Evolutionary conservation across 2,113 vertebrate species (phyloP).

Genomic region (Perca schrenkii): DNA sequence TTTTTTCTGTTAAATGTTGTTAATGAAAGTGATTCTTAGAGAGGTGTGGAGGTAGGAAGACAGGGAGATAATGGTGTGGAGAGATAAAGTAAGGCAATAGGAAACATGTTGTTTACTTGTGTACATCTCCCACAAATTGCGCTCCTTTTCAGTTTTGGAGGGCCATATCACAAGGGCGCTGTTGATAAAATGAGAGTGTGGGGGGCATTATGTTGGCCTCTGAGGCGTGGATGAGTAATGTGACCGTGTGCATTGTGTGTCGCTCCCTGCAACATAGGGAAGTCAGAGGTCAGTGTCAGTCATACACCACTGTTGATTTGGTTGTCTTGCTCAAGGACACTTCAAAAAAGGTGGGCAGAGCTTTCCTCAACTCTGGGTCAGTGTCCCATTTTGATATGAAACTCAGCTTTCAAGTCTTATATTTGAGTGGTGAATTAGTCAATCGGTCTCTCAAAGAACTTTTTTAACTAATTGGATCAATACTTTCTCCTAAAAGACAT

Average conservation of each 20-base stretch:
- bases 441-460: not conserved
- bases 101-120: not conserved
- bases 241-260: not conserved
- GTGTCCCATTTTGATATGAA: not conserved
- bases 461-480: not conserved
- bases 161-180: not conserved
- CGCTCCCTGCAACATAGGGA: not conserved
- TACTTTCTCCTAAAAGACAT: not conserved
- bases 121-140: not conserved
- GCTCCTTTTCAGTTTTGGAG: conserved; percentile 6
- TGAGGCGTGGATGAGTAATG: not conserved
- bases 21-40: conserved; percentile 22
- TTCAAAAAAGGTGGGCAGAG: not conserved
- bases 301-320: not conserved
- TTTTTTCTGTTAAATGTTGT: conserved; percentile 1
- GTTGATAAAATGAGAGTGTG: not conserved
- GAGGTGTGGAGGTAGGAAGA: not conserved
- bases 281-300: not conserved
- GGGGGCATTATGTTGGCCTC: not conserved
- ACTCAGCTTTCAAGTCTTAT: not conserved
- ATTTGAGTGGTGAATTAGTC: not conserved
- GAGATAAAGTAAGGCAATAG: not conserved
- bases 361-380: not conserved
- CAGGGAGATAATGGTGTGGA: not conserved
- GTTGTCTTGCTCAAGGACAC: not conserved